A percentile compares a stretch with the other conserved stretches of the same genome.
Conservation (phyloP, 2,113 vertebrate species). For the Cyprinodon brontotheroides region DNA sequence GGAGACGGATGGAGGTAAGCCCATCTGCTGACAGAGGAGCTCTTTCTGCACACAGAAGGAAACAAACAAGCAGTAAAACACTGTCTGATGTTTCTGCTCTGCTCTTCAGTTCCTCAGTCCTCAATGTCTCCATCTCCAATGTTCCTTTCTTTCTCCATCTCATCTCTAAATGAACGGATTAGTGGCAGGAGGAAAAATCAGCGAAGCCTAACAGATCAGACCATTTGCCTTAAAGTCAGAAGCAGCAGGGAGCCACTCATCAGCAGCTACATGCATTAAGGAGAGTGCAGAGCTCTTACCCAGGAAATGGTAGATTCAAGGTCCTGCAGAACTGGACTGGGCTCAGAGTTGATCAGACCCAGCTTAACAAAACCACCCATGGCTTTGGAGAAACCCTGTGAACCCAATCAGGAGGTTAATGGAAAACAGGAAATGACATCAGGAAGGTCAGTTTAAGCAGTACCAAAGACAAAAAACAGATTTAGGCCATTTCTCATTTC, state of each 20-base stretch:
- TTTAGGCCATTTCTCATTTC: no score
- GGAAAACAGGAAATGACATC: background rate
- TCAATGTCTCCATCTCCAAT: background rate
- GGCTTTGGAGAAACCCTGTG: conserved; percentile 88
- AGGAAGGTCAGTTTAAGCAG: background rate
- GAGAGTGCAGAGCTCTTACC: conserved; percentile 73
- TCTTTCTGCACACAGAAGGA: conserved; percentile 80
- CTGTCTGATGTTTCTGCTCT: background rate
- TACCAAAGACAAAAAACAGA: no score
- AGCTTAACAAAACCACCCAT: conserved; percentile 89
- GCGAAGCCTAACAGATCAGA: conserved; percentile 10
- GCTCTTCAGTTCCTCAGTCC: background rate
- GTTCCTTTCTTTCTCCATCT: background rate
- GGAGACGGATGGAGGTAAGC: conserved; percentile 77
- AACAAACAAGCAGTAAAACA: background rate
- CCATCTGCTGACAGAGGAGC: conserved; percentile 86
- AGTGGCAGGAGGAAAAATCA: conserved; percentile 5
- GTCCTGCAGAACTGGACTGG: conserved; percentile 77
- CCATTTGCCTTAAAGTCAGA: conserved; percentile 13
- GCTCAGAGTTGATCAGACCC: conserved; percentile 88
- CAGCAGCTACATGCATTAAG: background rate
- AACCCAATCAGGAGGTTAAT: conserved; percentile 3
- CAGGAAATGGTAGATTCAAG: conserved; percentile 81
- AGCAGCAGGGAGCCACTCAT: conserved; percentile 25
- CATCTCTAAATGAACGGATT: background rate